Conservation (phyloP, 2,888 invertebrate genomes). For the Melitaea athalia region DNA sequence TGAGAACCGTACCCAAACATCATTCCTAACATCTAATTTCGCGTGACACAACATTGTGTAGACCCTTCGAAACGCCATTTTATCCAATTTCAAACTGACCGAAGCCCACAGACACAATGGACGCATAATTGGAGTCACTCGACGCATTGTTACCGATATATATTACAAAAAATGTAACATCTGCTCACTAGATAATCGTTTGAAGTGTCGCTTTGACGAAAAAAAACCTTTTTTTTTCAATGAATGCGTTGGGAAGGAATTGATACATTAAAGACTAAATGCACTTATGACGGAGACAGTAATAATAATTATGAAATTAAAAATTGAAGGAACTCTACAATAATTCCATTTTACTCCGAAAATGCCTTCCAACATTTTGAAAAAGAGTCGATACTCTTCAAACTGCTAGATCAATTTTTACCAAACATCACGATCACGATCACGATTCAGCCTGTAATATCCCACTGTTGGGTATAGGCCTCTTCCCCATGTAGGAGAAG, state of each 20-base stretch:
- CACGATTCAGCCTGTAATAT: too few relatives aligned
- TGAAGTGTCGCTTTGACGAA: conserved; percentile 37
- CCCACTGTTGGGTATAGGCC: too few relatives aligned
- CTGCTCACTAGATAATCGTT: conserved; percentile 48
- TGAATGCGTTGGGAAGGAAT: neutral
- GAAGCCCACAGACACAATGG: conserved; percentile 52
- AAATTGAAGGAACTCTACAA: too few relatives aligned
- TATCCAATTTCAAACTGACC: conserved; percentile 15
- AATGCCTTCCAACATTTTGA: too few relatives aligned
- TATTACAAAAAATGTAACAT: conserved; percentile 59
- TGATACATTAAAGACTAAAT: neutral
- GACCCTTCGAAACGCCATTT: conserved; percentile 15
- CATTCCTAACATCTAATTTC: neutral
- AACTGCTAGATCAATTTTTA: too few relatives aligned
- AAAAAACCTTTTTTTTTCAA: neutral
- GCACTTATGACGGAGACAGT: too few relatives aligned
- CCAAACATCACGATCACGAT: too few relatives aligned
- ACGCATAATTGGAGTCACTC: conserved; percentile 65
- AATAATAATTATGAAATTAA: too few relatives aligned
- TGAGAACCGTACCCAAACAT: neutral
- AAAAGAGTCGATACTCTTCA: too few relatives aligned
- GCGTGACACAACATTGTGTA: neutral
- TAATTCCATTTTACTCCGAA: too few relatives aligned
- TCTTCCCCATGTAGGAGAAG: too few relatives aligned
- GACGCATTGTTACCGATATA: conserved; percentile 46